These are phyloP conservation scores for Pangasius macronema DNA, from an alignment of 2,797 vertebrate species.

Conservation along the genomic window DNA sequence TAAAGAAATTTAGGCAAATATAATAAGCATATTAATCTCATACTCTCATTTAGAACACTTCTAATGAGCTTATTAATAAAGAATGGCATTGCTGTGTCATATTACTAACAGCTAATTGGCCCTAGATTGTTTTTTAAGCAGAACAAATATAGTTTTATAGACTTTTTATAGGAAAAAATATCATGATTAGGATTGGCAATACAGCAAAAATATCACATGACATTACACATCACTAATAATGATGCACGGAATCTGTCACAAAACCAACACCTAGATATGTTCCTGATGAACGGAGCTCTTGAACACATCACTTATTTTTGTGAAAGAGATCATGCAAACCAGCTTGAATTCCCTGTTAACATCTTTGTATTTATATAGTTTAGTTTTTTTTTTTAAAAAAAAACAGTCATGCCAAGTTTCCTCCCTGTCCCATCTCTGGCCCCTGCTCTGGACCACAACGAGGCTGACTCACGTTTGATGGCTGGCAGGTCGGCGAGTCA, in stretches of 20 bases:
- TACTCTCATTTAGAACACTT: not conserved
- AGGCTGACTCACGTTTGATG: slow-evolving; percentile 94
- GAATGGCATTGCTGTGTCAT: not conserved
- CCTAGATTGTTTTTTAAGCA: not conserved
- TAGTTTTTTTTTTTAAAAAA: not conserved
- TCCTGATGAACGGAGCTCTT: not conserved
- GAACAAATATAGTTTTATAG: not conserved
- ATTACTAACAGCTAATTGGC: not conserved
- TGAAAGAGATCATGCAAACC: not conserved
- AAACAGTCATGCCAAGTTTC: not conserved
- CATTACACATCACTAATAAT: too few species aligned
- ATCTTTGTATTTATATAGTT: not conserved
- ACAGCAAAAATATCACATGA: not conserved
- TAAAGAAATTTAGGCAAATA: not conserved
- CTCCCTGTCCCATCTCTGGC: not conserved
- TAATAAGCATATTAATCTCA: not conserved
- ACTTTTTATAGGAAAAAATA: not conserved
- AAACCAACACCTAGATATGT: not conserved
- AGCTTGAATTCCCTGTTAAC: not conserved
- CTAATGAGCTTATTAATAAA: not conserved
- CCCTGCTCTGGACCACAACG: slow-evolving; percentile 20
- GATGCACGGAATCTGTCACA: not conserved
- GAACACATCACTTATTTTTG: not conserved
- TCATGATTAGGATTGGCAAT: not conserved
- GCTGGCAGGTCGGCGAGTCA: slow-evolving; percentile 95